Conservation (phyloP, 2,797 vertebrate genomes). For the Cryptoblepharus egeriae region DNA sequence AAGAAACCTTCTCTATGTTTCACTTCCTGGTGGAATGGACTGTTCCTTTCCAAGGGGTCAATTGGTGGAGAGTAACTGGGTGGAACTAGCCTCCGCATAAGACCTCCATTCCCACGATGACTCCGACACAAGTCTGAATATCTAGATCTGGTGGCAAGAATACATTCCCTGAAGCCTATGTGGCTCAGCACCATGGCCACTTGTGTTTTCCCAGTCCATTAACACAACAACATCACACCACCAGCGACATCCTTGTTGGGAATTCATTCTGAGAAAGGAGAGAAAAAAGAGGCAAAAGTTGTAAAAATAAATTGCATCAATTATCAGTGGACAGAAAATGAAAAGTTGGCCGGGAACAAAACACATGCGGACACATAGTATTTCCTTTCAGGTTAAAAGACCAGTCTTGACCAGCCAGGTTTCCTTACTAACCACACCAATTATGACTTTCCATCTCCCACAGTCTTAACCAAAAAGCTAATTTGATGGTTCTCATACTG, state of each 20-base stretch:
- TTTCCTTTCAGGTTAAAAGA: not conserved
- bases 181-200: constrained; percentile 54
- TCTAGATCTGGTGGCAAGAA: constrained; percentile 58
- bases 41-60: not conserved
- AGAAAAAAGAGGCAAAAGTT: constrained; percentile 65
- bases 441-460: not conserved
- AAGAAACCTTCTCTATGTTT: constrained; percentile 33
- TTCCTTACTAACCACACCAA: not conserved
- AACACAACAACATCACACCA: constrained; percentile 77
- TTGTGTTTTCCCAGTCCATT: constrained; percentile 61
- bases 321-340: constrained; percentile 29
- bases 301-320: constrained; percentile 33
- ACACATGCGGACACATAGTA: not conserved
- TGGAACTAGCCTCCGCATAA: constrained; percentile 46
- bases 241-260: constrained; percentile 85
- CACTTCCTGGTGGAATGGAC: constrained; percentile 42
- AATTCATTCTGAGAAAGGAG: constrained; percentile 79
- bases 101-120: constrained; percentile 48
- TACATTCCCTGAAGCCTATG: constrained; percentile 60
- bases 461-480: no score
- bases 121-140: constrained; percentile 61
- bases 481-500: no score
- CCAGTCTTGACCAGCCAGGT: not conserved
- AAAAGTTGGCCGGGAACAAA: constrained; percentile 16
- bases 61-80: constrained; percentile 28